Percentiles rank a stretch among this genome's conserved stretches.
Evolutionary conservation across 2,888 invertebrate species (phyloP).

Genomic region (Drosophila sordidapex): DNA sequence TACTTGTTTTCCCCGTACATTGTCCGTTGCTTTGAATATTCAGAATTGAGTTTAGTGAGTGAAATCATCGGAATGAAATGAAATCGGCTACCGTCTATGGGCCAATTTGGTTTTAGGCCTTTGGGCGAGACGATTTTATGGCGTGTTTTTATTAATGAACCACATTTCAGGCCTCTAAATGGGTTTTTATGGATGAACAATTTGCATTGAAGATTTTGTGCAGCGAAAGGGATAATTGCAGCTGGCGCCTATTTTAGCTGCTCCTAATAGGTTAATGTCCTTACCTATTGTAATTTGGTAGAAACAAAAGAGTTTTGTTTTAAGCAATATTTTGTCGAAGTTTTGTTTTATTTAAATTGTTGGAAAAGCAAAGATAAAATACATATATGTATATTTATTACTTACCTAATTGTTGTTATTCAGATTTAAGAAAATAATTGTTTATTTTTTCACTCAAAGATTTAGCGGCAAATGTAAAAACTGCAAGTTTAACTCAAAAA

Average conservation of each 20-base stretch:
- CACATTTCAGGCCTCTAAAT: conserved; percentile 23
- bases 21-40: conserved; percentile 43
- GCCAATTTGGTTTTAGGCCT: conserved; percentile 44
- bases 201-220: conserved; percentile 13
- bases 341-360: not conserved
- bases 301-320: not conserved
- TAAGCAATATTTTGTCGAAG: not conserved
- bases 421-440: too few species aligned
- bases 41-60: conserved; percentile 63
- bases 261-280: not conserved
- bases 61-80: conserved; percentile 78
- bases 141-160: conserved; percentile 54
- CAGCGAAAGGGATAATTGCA: conserved; percentile 19
- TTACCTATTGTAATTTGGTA: not conserved
- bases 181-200: conserved; percentile 31
- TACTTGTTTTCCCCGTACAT: conserved; percentile 25
- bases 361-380: not conserved
- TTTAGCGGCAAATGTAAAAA: not conserved
- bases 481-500: not conserved
- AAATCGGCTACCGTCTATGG: conserved; percentile 70
- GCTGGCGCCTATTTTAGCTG: conserved; percentile 33
- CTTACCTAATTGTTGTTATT: too few species aligned
- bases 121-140: conserved; percentile 18
- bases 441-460: not conserved
- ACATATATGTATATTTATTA: too few species aligned